Evolutionary conservation across 2,113 vertebrate species (phyloP), one percentile per base, ranked within the genome.

Genomic region (Laterallus jamaicensis): DNA sequence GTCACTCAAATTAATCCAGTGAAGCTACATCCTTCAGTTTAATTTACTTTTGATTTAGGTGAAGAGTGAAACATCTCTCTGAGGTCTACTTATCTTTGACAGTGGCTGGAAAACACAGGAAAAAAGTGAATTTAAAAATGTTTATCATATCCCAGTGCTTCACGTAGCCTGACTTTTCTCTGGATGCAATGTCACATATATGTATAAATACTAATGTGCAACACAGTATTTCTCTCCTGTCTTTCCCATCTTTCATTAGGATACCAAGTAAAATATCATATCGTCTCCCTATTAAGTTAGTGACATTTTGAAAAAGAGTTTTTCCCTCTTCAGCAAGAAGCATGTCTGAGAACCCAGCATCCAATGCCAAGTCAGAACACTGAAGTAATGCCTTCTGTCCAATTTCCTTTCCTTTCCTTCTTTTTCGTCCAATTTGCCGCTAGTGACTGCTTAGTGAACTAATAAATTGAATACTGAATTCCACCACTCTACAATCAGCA

Each of bases 221-320:
- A 78, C 63, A 63, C 21, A 28, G 37, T 26, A 37, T 84, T 96
- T 78, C 37, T 92, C 11, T 68, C 24, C 39, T 40, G 25, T 8
- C 80, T 85, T 78, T 37, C 4, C 15, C 32, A 35, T 9, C 55
- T 37, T 44, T 64, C 49, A 37, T 76, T 85, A 88, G 15, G 28
- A 35, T 29, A 85, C 42, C 37, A 82, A 92, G 87, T 76, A 66
- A 8, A 71, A 32, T 49, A 78, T 64, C 32, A 29, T 50, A 29
- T 49, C 39, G 56, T 10, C 40, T 88, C 50, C 4, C 8, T 56
- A 73, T 15, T 39, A 82, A 79, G 44, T 88, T 18, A 28, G 49
- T 90, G 64, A 86, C 75, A 95, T 96, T 93, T 91, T 92, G 58
- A 94, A 89, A 85, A 31, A n/a, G 42, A 86, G 83, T 28, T 96